Percentiles rank a stretch among this genome's conserved stretches.
These are phyloP conservation scores for Palythoa grandis DNA, from an alignment of 92 coral and sea anemone species.

Conservation along the genomic window DNA sequence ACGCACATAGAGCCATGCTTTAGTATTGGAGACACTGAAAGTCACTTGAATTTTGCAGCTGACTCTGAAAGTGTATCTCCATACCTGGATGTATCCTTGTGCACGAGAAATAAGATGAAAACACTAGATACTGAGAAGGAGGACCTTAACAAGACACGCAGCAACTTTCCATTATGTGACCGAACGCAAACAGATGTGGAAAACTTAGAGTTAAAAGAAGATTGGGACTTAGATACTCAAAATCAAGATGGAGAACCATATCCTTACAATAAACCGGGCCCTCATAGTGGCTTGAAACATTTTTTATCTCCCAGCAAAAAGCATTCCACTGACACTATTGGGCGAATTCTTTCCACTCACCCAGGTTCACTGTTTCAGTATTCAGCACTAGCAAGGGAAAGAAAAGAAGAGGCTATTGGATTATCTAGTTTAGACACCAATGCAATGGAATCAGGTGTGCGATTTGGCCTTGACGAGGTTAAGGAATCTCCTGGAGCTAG, in stretches of 20 bases:
- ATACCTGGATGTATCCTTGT: neutral
- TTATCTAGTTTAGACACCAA: neutral
- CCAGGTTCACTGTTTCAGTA: constrained; percentile 33
- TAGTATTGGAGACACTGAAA: neutral
- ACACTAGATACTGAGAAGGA: neutral
- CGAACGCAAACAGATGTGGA: neutral
- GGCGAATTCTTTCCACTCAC: neutral
- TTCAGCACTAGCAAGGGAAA: constrained; percentile 17
- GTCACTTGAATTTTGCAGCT: constrained; percentile 7
- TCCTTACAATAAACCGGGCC: constrained; percentile 12
- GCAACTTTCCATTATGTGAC: neutral
- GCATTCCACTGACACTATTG: neutral
- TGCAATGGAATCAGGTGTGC: neutral
- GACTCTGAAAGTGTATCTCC: constrained; percentile 28
- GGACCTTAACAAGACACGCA: neutral
- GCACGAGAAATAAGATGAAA: neutral
- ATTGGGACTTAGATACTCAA: neutral
- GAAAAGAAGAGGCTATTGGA: neutral
- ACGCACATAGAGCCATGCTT: neutral
- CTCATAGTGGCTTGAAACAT: neutral
- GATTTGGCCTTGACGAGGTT: constrained; percentile 12
- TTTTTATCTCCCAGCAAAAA: neutral
- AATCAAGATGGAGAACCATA: neutral
- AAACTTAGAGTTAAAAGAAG: neutral
- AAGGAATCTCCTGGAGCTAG: neutral